Base-by-base conservation (phyloP, 2,888 invertebrate genomes). In the Anthrax anthrax region DNA sequence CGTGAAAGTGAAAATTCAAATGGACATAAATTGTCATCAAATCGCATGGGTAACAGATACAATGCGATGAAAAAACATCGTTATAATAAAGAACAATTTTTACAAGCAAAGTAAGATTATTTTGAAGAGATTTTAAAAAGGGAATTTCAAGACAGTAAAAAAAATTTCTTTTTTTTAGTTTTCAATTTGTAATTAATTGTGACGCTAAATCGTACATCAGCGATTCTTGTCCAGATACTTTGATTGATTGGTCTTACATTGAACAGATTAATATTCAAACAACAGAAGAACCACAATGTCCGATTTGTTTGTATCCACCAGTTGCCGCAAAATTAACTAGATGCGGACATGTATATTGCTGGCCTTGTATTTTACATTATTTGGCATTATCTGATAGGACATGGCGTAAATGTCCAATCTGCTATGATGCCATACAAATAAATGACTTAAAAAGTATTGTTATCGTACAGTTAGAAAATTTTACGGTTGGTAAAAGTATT, bases 271-370 rank as follows among this genome's bases (percentile, higher is more conserved):
- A 77, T 60, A 71, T 83, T 47, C 74, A 77, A 59, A 79, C 78
- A 44, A 72, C 74, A 29, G 81, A 81, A 55, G 73, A 72, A 55
- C 75, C 82, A 18, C 78, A 78, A 37, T 96, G 96, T 64, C 96
- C 96, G 0, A 95, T 97, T 60, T 97, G 96, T 67, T 73, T 96
- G 52, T 84, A 84, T 59, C 71, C 80, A 34, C 92, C 94, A 4
- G 75, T 80, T 44, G 88, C 91, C 45, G 92, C 85, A 2, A 90
- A 94, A 67, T 87, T 94, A 62, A 94, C 92, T 0, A 78, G 83
- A 38, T 97, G 96, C 65, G 95, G 96, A 12, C 96, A 97, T 63
- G 84, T 91, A 51, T 95, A 87, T 67, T 97, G 96, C 67, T 96
- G 91, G 92, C 77, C 92, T 0, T 97, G 96, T 61, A 79, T 92